Evolutionary conservation across 2,113 vertebrate genomes (phyloP).

Genomic region (Poicephalus meyeri): DNA sequence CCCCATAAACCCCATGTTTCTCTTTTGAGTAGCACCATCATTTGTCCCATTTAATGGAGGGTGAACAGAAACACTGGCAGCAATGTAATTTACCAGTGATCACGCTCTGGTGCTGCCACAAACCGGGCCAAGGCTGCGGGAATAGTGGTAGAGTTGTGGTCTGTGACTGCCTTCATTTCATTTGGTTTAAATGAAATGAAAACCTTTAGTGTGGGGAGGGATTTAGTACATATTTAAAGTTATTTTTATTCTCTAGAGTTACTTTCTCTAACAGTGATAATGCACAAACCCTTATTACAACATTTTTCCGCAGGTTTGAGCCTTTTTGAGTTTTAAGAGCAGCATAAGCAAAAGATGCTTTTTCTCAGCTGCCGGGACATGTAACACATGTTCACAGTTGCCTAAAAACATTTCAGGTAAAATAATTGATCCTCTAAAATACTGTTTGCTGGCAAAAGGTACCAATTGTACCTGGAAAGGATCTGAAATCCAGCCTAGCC

Average conservation of each 20-base stretch:
- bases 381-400: not conserved
- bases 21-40: not conserved
- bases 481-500: not conserved
- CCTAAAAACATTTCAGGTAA: not conserved
- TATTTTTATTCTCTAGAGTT: not conserved
- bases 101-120: rapidly evolving
- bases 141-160: not conserved
- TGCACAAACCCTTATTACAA: not conserved
- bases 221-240: too few species aligned
- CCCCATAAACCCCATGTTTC: rapidly evolving
- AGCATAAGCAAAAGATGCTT: not conserved
- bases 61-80: not conserved
- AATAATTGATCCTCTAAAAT: not conserved
- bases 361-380: not conserved
- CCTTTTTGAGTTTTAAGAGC: not conserved
- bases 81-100: not conserved
- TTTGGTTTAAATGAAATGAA: not conserved
- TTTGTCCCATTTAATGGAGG: not conserved
- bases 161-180: not conserved
- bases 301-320: not conserved
- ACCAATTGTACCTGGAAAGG: not conserved
- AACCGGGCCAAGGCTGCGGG: not conserved
- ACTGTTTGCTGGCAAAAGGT: not conserved
- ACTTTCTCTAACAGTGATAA: not conserved
- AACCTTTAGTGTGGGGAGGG: not conserved